Conservation (phyloP, 2,888 invertebrate genomes). For the Rhingia rostrata region DNA sequence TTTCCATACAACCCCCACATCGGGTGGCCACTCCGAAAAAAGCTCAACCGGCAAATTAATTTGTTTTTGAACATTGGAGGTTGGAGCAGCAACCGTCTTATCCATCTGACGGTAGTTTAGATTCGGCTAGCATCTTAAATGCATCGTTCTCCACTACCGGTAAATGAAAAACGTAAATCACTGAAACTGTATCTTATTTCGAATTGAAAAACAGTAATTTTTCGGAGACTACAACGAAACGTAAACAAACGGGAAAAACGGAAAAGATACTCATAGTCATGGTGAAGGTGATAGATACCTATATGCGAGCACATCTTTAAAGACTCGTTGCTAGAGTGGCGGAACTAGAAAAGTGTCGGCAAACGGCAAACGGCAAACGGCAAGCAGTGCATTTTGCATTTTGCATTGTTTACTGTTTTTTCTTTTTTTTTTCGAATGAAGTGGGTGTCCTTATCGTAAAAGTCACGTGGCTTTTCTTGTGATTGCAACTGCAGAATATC, state of each 20-base stretch:
- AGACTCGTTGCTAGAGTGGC: too few relatives aligned
- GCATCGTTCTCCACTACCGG: constrained; percentile 8
- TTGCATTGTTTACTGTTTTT: constrained; percentile 35
- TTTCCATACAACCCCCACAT: not conserved
- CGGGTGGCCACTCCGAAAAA: constrained; percentile 37
- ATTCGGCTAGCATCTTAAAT: constrained; percentile 44
- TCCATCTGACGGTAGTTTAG: constrained; percentile 32
- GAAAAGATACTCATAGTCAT: not conserved
- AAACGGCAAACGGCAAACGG: not conserved
- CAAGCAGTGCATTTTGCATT: not conserved
- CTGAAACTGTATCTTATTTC: not conserved
- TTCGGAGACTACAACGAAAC: not conserved
- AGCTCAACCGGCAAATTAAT: constrained; percentile 44
- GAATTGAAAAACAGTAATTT: not conserved
- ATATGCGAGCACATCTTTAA: too few relatives aligned
- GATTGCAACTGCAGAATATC: not conserved
- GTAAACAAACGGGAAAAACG: constrained; percentile 22
- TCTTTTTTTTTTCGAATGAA: constrained; percentile 9
- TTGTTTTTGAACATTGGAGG: constrained; percentile 3
- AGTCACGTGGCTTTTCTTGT: constrained; percentile 40
- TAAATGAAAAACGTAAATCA: too few relatives aligned
- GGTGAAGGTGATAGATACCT: not conserved
- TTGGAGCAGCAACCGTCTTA: constrained; percentile 2
- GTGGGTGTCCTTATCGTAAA: constrained; percentile 27
- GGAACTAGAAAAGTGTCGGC: not conserved